These are phyloP conservation scores for Pseudomyrmex dendroicus DNA, from an alignment of 1,140 invertebrate species.

Conservation along the genomic window DNA sequence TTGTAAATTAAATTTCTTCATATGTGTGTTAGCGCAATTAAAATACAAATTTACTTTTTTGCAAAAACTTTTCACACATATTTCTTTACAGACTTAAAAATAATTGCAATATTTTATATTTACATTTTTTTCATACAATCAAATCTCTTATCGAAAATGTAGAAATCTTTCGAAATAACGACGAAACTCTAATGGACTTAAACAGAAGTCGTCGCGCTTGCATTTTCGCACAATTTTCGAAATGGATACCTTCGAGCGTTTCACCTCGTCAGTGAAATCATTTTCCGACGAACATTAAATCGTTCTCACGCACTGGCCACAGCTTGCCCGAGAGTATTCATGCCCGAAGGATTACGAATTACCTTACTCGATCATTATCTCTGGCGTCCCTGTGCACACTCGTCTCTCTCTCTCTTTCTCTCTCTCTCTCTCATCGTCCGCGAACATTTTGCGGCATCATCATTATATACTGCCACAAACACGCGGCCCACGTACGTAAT, in stretches of 20 bases:
- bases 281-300: conserved; percentile 29
- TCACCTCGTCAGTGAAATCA: conserved; percentile 42
- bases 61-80: no score
- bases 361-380: conserved; percentile 23
- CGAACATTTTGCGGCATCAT: conserved; percentile 55
- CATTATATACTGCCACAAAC: not conserved
- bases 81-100: not conserved
- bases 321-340: conserved; percentile 1
- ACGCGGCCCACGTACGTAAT: not conserved
- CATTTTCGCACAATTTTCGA: conserved; percentile 5
- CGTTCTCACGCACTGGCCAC: conserved; percentile 41
- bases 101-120: not conserved
- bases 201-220: not conserved
- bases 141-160: not conserved
- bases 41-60: no score
- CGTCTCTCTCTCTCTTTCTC: conserved; percentile 21
- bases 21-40: not conserved
- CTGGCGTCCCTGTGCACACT: not conserved
- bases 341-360: conserved; percentile 48
- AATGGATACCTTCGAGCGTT: conserved; percentile 1
- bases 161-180: not conserved
- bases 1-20: not conserved
- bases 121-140: not conserved
- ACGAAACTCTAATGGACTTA: not conserved
- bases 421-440: conserved; percentile 29